phyloP scores from a whole-genome alignment of 2,797 vertebrate species.

The Syndactyla subalaris region DNA sequence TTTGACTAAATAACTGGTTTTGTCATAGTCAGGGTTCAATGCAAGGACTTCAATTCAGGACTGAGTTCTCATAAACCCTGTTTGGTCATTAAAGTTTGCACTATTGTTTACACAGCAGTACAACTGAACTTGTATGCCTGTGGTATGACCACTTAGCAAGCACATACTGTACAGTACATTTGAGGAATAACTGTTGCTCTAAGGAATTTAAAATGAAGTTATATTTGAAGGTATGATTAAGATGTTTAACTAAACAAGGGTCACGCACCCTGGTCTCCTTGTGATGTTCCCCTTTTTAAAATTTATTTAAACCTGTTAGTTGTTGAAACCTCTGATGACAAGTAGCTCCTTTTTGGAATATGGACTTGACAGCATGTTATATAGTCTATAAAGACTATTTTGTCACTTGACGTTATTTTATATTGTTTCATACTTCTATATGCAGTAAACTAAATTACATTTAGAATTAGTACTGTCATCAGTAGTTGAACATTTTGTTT shows the following conservation, averaged over 20 bases:
- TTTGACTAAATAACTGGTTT: neutral
- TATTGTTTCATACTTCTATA: neutral
- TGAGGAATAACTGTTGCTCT: neutral
- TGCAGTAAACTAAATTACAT: neutral
- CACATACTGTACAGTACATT: neutral
- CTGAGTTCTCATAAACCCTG: neutral
- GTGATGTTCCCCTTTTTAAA: neutral
- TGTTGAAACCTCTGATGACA: neutral
- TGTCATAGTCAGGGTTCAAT: neutral
- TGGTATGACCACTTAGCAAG: neutral
- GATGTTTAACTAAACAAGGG: neutral
- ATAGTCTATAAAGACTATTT: neutral
- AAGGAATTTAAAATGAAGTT: neutral
- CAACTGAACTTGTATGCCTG: neutral
- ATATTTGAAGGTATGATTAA: neutral
- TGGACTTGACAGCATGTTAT: neutral
- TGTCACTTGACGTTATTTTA: neutral
- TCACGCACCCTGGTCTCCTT: neutral
- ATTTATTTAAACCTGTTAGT: neutral
- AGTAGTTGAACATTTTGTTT: neutral
- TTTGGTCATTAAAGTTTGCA: neutral
- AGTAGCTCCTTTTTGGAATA: neutral
- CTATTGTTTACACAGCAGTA: neutral
- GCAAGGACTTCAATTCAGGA: neutral
- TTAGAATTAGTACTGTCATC: neutral